Conservation (phyloP, 2,888 invertebrate species). For the Nemotelus pantherinus region DNA sequence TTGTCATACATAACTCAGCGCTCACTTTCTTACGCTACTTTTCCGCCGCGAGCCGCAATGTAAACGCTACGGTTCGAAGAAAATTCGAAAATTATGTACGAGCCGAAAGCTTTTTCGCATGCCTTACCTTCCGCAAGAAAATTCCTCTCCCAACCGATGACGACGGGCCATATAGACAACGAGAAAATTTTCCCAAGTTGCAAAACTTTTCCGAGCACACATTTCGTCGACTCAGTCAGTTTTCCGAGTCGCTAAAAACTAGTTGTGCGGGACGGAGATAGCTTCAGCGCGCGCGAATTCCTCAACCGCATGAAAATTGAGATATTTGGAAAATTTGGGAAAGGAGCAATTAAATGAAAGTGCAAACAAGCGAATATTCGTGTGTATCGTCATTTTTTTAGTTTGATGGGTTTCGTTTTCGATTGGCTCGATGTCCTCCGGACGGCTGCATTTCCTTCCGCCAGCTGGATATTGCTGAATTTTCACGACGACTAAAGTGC, state of each 20-base stretch:
- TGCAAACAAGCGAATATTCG: not conserved
- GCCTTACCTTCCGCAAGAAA: constrained; percentile 36
- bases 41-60: not conserved
- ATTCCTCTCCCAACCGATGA: not conserved
- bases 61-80: not conserved
- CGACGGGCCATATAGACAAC: not conserved
- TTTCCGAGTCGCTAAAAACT: constrained; percentile 47
- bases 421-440: not conserved
- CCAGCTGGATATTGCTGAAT: not conserved
- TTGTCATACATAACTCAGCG: no score
- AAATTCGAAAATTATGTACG: not conserved
- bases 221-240: constrained; percentile 35
- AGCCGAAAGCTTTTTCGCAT: constrained; percentile 24
- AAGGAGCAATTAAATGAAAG: constrained; percentile 25
- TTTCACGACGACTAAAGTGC: not conserved
- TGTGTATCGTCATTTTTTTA: not conserved
- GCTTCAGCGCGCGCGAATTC: constrained; percentile 47
- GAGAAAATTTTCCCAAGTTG: constrained; percentile 30
- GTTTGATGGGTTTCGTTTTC: not conserved
- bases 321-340: not conserved
- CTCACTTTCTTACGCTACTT: no score
- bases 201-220: constrained; percentile 33
- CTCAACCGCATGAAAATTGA: constrained; percentile 36
- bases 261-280: constrained; percentile 45
- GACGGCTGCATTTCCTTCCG: no score